A percentile compares a stretch with the other conserved stretches of the same genome.
Evolutionary conservation across 2,113 vertebrate species (phyloP).

Genomic region (Clarias batrachus): DNA sequence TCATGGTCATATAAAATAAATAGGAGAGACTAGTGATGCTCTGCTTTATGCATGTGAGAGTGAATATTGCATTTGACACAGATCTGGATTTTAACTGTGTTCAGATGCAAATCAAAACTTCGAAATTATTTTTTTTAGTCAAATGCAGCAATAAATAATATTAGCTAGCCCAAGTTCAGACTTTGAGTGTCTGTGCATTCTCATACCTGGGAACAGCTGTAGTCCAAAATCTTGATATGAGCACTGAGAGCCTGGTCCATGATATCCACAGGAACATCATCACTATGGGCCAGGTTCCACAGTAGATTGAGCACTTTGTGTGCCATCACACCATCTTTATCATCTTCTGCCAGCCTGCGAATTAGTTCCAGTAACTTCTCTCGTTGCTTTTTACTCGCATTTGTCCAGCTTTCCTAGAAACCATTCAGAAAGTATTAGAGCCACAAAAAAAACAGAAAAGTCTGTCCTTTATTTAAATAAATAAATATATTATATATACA

Average conservation of each 20-base stretch:
- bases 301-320: conserved; percentile 97
- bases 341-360: conserved; percentile 94
- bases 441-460: not conserved
- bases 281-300: conserved; percentile 98
- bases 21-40: not conserved
- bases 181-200: not conserved
- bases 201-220: conserved; percentile 97
- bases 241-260: conserved; percentile 99
- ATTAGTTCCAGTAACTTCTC: conserved; percentile 98
- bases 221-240: conserved; percentile 99
- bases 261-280: conserved; percentile 98
- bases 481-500: too few relatives aligned
- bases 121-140: not conserved
- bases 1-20: not conserved
- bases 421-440: not conserved
- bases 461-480: not conserved
- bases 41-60: not conserved
- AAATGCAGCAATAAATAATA: not conserved
- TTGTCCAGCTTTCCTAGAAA: conserved; percentile 95
- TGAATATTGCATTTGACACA: not conserved
- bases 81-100: not conserved
- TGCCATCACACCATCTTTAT: conserved; percentile 99
- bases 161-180: not conserved
- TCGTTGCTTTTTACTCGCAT: conserved; percentile 98
- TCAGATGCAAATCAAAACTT: not conserved